Evolutionary conservation across 2,888 invertebrate genomes (phyloP).

Genomic region (Eristalis intricaria): DNA sequence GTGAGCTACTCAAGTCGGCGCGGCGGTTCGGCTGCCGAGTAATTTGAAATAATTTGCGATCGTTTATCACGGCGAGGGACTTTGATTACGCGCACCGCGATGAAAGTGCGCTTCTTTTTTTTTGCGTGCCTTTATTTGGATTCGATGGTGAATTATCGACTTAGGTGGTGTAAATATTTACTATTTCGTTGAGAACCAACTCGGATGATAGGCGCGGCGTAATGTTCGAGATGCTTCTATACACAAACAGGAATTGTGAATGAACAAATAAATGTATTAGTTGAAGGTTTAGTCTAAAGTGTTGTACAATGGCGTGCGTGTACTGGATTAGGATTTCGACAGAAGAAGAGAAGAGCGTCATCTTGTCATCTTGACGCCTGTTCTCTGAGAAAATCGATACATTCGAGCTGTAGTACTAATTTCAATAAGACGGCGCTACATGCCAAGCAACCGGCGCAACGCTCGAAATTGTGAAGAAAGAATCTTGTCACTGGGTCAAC

Average conservation of each 20-base stretch:
- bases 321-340: too few relatives aligned
- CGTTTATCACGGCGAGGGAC: constrained; percentile 45
- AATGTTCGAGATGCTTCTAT: not conserved
- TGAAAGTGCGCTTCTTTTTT: not conserved
- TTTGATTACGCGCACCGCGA: constrained; percentile 12
- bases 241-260: not conserved
- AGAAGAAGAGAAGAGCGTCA: too few relatives aligned
- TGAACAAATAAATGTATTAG: not conserved
- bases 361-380: too few relatives aligned
- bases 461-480: too few relatives aligned
- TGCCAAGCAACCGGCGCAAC: too few relatives aligned
- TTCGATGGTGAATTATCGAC: constrained; percentile 8
- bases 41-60: constrained; percentile 40
- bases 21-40: not conserved
- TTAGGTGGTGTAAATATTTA: constrained; percentile 24
- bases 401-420: too few relatives aligned
- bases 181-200: not conserved
- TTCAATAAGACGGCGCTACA: too few relatives aligned
- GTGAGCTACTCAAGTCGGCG: not conserved
- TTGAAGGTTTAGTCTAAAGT: too few relatives aligned
- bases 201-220: not conserved
- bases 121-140: not conserved
- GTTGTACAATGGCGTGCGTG: too few relatives aligned
- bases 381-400: too few relatives aligned
- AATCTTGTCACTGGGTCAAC: too few relatives aligned